These are phyloP conservation scores for Drosophila nr. medialis DNA, from an alignment of 2,888 invertebrate species.

Conservation along the genomic window DNA sequence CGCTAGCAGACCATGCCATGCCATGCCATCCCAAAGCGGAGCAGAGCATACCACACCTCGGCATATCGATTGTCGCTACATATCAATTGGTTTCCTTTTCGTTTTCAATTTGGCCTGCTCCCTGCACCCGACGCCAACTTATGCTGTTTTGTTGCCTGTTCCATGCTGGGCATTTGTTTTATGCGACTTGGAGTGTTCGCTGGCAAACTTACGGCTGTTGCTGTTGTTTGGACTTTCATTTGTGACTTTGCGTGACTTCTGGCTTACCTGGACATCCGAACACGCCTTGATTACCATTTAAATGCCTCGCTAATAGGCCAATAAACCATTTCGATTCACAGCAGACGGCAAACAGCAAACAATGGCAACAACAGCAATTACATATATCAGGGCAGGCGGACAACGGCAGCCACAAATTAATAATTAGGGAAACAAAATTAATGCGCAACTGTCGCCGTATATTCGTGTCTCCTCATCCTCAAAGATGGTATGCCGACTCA, in stretches of 20 bases:
- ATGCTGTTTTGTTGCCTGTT: slow-evolving; percentile 12
- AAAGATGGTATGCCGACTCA: slow-evolving; percentile 19
- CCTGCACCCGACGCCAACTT: background rate
- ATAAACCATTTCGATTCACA: slow-evolving; percentile 69
- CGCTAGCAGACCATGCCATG: slow-evolving; percentile 19
- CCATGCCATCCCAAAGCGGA: background rate
- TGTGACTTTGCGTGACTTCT: slow-evolving; percentile 78
- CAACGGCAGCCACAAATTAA: slow-evolving; percentile 64
- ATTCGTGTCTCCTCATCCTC: slow-evolving; percentile 51
- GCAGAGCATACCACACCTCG: slow-evolving; percentile 47
- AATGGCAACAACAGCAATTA: slow-evolving; percentile 17
- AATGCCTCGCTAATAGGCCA: slow-evolving; percentile 79
- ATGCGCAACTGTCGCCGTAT: slow-evolving; percentile 77
- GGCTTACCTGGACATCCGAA: slow-evolving; percentile 63
- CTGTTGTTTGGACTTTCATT: slow-evolving; percentile 52
- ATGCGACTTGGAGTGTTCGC: slow-evolving; percentile 38
- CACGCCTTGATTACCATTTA: slow-evolving; percentile 79
- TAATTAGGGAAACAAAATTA: slow-evolving; percentile 79
- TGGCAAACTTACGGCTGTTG: slow-evolving; percentile 18
- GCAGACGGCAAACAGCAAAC: slow-evolving; percentile 20
- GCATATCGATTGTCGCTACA: slow-evolving; percentile 76
- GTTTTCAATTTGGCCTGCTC: slow-evolving; percentile 72
- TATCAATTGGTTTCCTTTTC: slow-evolving; percentile 80
- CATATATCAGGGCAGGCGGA: slow-evolving; percentile 17
- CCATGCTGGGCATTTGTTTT: slow-evolving; percentile 56